These are phyloP conservation scores for Pluvianellus socialis DNA, from an alignment of 2,113 vertebrate species.

Conservation along the genomic window DNA sequence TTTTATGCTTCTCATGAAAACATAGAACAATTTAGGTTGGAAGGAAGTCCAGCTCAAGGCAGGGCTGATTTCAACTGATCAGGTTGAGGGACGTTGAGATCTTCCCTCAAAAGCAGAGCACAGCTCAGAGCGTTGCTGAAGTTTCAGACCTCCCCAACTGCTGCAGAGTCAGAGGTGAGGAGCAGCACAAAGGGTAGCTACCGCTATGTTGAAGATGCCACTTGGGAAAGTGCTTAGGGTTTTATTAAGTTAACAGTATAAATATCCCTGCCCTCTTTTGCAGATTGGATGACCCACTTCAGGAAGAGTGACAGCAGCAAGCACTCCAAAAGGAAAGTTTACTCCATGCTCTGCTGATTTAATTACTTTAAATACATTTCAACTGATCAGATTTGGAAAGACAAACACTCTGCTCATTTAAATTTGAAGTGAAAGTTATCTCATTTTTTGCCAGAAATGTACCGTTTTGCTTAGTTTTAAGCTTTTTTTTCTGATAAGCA, in stretches of 20 bases:
- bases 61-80: not conserved
- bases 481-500: not conserved
- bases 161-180: not conserved
- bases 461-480: not conserved
- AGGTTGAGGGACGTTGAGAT: not conserved
- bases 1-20: not conserved
- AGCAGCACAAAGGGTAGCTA: not conserved
- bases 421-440: not conserved
- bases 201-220: rapidly evolving
- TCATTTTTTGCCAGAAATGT: not conserved
- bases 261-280: not conserved
- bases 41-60: not conserved
- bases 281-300: not conserved
- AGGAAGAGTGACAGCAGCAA: not conserved
- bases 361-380: not conserved
- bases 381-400: not conserved
- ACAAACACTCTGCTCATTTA: not conserved
- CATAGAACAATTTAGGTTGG: not conserved
- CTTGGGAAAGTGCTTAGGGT: not conserved
- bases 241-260: not conserved
- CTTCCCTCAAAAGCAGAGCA: not conserved
- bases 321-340: not conserved
- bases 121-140: not conserved
- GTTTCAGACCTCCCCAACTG: not conserved
- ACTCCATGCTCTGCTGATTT: not conserved